These are phyloP conservation scores for Yponomeuta evonymella DNA, from an alignment of 2,888 invertebrate genomes.

Conservation along the genomic window DNA sequence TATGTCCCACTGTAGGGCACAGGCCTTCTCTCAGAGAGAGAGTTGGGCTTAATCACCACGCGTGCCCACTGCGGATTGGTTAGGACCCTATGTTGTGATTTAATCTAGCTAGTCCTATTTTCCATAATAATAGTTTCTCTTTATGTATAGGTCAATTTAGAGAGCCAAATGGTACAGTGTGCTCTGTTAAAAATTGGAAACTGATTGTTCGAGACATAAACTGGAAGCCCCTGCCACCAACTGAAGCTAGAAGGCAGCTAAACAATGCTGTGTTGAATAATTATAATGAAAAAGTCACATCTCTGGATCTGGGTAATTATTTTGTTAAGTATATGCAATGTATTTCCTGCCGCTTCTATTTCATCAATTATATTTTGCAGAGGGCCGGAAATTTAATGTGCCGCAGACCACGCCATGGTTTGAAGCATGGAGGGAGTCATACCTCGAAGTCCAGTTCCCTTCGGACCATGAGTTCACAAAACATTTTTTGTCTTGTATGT, in stretches of 20 bases:
- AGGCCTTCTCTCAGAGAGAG: too few species aligned
- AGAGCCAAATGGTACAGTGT: constrained; percentile 86
- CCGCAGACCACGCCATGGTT: constrained; percentile 94
- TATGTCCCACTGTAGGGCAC: too few species aligned
- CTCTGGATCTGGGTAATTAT: constrained; percentile 70
- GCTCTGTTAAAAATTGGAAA: constrained; percentile 84
- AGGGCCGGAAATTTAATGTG: constrained; percentile 78
- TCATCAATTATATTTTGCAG: constrained; percentile 40
- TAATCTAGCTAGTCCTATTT: not conserved
- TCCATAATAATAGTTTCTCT: not conserved
- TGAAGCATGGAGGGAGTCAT: constrained; percentile 95
- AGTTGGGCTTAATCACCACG: too few species aligned
- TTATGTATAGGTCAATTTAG: constrained; percentile 83
- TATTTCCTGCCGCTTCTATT: not conserved
- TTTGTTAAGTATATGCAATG: not conserved
- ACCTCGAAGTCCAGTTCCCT: constrained; percentile 90
- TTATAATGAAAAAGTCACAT: constrained; percentile 70
- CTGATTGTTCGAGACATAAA: constrained; percentile 89
- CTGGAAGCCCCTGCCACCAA: constrained; percentile 87
- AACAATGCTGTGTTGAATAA: constrained; percentile 86
- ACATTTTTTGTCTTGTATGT: constrained; percentile 89
- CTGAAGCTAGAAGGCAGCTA: constrained; percentile 87
- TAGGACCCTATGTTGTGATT: too few species aligned
- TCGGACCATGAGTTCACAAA: constrained; percentile 98
- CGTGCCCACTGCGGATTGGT: too few species aligned